phyloP scores from a whole-genome alignment of 2,113 vertebrate species.

The Kryptolebias marmoratus region DNA sequence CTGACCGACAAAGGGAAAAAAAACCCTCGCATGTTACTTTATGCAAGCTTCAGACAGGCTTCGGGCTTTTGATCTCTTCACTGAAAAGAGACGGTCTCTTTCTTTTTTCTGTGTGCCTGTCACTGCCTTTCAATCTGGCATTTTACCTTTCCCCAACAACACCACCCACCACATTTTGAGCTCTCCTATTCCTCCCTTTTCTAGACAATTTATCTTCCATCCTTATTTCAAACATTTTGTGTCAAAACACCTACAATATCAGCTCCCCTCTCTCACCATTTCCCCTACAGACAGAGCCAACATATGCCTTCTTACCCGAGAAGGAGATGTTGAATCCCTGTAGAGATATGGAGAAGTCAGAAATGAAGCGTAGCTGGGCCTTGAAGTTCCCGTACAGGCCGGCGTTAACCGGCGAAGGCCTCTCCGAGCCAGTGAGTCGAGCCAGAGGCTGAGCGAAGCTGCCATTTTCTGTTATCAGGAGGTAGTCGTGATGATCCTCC shows the following conservation, averaged over 20 bases:
- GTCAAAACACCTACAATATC: not conserved
- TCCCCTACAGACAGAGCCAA: conserved; percentile 16
- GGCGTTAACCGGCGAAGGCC: conserved; percentile 74
- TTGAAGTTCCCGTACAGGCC: conserved; percentile 83
- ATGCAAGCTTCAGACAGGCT: conserved; percentile 43
- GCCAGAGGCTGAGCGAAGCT: conserved; percentile 80
- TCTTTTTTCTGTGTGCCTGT: conserved; percentile 9
- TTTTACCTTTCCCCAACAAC: conserved; percentile 11
- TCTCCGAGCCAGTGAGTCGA: conserved; percentile 80
- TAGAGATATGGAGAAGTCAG: conserved; percentile 84
- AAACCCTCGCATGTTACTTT: conserved; percentile 50
- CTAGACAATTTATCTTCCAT: conserved; percentile 6
- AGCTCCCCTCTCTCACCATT: not conserved
- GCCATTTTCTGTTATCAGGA: conserved; percentile 82
- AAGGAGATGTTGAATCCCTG: conserved; percentile 85
- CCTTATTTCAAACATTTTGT: conserved; percentile 12
- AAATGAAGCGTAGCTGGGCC: conserved; percentile 84
- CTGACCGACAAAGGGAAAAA: conserved; percentile 36
- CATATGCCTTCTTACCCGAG: conserved; percentile 65
- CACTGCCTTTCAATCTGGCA: conserved; percentile 16
- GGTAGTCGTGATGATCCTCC: conserved; percentile 85
- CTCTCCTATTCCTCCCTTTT: conserved; percentile 2
- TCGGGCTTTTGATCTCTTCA: conserved; percentile 59
- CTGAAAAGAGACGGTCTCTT: conserved; percentile 15
- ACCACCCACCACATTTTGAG: conserved; percentile 22